phyloP scores from a whole-genome alignment of 2,113 vertebrate genomes.

The Origma solitaria region DNA sequence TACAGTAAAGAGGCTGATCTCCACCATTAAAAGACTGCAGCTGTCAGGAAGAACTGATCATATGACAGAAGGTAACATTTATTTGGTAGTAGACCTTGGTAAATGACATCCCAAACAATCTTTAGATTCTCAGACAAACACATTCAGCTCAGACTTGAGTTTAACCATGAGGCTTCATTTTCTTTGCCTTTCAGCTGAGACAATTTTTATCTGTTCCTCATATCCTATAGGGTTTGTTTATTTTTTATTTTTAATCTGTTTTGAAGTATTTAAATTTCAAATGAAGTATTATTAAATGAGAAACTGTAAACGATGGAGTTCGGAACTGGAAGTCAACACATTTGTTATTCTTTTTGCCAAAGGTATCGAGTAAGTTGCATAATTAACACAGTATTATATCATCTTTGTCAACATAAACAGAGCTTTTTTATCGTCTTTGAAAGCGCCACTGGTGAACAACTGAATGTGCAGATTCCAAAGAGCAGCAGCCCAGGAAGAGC shows the following conservation, averaged over 20 bases:
- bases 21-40: conserved; percentile 36
- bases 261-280: conserved; percentile 24
- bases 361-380: conserved; percentile 57
- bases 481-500: conserved; percentile 4
- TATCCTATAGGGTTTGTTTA: background rate
- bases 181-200: background rate
- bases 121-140: background rate
- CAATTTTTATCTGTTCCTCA: background rate
- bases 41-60: conserved; percentile 28
- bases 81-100: conserved; percentile 43
- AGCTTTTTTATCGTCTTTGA: conserved; percentile 13
- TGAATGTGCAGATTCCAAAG: background rate
- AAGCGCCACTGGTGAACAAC: conserved; percentile 8
- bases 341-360: conserved; percentile 42
- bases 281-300: conserved; percentile 33
- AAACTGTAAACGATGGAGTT: conserved; percentile 1
- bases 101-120: conserved; percentile 27
- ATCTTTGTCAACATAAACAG: conserved; percentile 35
- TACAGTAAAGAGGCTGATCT: conserved; percentile 30
- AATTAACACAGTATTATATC: conserved; percentile 29
- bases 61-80: conserved; percentile 50
- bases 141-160: background rate
- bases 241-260: conserved; percentile 4
- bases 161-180: background rate
- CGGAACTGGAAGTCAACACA: background rate